These are phyloP conservation scores for Caenorhabditis sp. DNA, from an alignment of 2,888 invertebrate genomes.

Conservation along the genomic window DNA sequence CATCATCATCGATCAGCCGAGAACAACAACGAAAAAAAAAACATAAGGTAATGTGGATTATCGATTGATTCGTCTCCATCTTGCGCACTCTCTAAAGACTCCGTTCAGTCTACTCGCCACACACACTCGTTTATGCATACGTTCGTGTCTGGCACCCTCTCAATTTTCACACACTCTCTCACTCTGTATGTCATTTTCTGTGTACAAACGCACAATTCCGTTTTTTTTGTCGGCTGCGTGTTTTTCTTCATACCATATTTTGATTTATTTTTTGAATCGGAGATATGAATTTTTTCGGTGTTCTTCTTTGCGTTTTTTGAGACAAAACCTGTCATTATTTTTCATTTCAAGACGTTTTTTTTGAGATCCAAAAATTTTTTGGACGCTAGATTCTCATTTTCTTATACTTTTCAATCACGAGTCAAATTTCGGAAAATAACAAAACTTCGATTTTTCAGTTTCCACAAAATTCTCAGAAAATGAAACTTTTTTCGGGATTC, in stretches of 20 bases:
- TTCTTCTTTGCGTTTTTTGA: too few relatives aligned
- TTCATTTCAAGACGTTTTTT: too few relatives aligned
- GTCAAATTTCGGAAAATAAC: too few relatives aligned
- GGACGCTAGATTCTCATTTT: too few relatives aligned
- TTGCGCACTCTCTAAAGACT: slow-evolving; percentile 4
- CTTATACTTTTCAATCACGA: too few relatives aligned
- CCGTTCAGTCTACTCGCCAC: not conserved
- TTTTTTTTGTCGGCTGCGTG: too few relatives aligned
- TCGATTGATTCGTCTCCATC: slow-evolving; percentile 3
- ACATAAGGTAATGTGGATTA: not conserved
- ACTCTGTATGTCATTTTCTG: not conserved
- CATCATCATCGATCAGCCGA: not conserved
- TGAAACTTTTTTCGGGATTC: too few relatives aligned
- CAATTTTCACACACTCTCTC: not conserved
- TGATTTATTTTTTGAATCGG: not conserved
- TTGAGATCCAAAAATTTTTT: too few relatives aligned
- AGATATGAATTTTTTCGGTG: too few relatives aligned
- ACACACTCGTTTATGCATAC: slow-evolving; percentile 4
- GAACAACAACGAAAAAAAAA: not conserved
- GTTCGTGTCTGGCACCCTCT: not conserved
- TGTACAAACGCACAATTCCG: slow-evolving; percentile 2
- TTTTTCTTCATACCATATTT: not conserved
- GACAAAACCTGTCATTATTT: too few relatives aligned
- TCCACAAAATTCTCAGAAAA: too few relatives aligned
- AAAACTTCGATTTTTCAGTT: too few relatives aligned